Evolutionary conservation across 2,797 vertebrate species (phyloP), one percentile per base, ranked within the genome.

Genomic region (Setipinna tenuifilis): DNA sequence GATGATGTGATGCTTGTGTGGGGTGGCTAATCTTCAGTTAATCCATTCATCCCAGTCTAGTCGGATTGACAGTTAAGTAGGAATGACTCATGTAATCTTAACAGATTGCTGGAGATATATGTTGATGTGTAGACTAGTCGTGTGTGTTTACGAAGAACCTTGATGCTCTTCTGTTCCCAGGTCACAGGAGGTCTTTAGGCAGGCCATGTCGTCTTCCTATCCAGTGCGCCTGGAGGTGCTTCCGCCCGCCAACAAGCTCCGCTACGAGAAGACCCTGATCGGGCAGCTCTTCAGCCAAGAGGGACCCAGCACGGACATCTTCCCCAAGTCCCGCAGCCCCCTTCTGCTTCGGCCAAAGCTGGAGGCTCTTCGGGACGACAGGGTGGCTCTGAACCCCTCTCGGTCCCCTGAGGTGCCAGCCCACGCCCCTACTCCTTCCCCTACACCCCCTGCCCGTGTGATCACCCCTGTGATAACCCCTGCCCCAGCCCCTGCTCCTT

Each of bases 241-340:
- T 84, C 95, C 97, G 19, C 85, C 92, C 0, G 91, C 85, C 90
- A 95, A 95, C 89, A 96, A 96, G 88, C 94, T 95, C 0, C 94
- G 95, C 25, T 99, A 98, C 16, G 98, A 99, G 92, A 98, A 97
- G 87, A 95, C 93, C 58, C 92, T 96, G 84, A 99, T 98, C 0
- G 95, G 96, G 23, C 94, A 96, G 28, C 94, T 99, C 12, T 95
- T 93, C 88, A 90, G 88, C 23, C 58, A 85, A 0, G 93, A 93
- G 0, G 85, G 57, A 44, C 89, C 89, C 0, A 94, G 92, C 0
- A 80, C 87, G 68, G 94, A 94, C 23, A 50, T 91, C 0, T 0
- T 91, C 59, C 82, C 91, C 0, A 96, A 95, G 91, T 41, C 90
- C 68, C 97, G 93, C 88, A 90, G 94, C 75, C 95, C 94, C 0